Evolutionary conservation across 2,797 vertebrate genomes (phyloP), one percentile per base, ranked within the genome.

Genomic region (Pteropus rufus): DNA sequence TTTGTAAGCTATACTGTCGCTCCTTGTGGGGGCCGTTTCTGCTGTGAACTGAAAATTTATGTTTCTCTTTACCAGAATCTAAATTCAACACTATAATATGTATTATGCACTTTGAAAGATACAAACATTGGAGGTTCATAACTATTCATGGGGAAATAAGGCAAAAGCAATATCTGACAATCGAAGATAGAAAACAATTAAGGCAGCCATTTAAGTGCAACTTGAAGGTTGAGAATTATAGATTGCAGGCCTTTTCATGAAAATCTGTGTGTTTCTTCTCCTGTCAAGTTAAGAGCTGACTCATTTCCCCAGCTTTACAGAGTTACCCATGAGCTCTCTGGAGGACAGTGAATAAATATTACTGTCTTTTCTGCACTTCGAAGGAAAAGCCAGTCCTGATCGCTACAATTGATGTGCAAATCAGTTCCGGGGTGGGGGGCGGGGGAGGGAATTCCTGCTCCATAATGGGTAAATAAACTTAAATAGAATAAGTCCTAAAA

Each of bases 181-280:
- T 23, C n/a, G 16, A 89, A 95, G 46, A 64, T 34, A 54, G 89
- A 91, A 91, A 89, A 80, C 56, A 94, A 75, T 96, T 92, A 96
- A 94, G 26, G 34, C 52, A 54, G 4, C 69, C 54, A 7, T 72
- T 5, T 11, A 46, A 91, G 44, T 77, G 4, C 41, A 69, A 64
- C 36, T 46, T 46, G 36, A 67, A 79, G 56, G 65, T 60, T 69
- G 7, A 87, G 89, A 86, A 85, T 84, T 87, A 92, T 65, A 44
- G 73, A 85, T 80, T 79, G 5, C 41, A 72, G n/a, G 5, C 5
- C 41, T 85, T 70, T 94, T 81, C 62, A 39, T 75, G 88, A 80
- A 95, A 91, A 81, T 81, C 62, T 75, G 12, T 80, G 46, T 64
- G n/a, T 92, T 73, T 64, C 67, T 88, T 93, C 75, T 86, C 31